Conservation (phyloP, 2,113 vertebrate species). For the Anguilla japonica region DNA sequence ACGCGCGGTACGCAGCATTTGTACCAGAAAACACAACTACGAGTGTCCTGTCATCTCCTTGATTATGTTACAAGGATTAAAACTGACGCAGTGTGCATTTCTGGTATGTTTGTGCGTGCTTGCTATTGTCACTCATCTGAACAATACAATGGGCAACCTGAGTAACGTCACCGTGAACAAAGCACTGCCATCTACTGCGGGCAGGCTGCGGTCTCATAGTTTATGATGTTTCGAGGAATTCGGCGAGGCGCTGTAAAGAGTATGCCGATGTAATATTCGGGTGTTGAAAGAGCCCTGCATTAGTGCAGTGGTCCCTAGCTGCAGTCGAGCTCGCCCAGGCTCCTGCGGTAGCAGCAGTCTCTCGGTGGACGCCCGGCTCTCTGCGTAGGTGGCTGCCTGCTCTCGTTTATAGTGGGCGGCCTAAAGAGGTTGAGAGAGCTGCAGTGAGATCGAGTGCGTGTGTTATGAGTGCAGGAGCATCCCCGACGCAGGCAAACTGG, state of each 20-base stretch:
- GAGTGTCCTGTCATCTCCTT: not conserved
- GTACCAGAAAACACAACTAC: not conserved
- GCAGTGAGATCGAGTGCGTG: not conserved
- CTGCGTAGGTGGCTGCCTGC: conserved; percentile 19
- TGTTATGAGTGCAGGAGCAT: not conserved
- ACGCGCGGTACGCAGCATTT: not conserved
- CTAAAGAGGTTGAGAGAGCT: conserved; percentile 1
- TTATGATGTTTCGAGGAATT: not conserved
- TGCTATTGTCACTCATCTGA: not conserved
- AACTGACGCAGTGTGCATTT: not conserved
- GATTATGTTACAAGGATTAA: not conserved
- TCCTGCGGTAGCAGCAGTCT: not conserved
- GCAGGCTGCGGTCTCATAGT: not conserved
- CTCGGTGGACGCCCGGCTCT: not conserved
- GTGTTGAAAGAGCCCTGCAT: not conserved
- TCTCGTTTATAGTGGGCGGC: not conserved
- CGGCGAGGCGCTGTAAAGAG: not conserved
- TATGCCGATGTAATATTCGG: not conserved
- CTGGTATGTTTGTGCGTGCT: not conserved
- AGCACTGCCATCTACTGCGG: not conserved
- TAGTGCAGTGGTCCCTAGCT: not conserved
- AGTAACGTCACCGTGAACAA: not conserved
- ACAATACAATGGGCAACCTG: not conserved
- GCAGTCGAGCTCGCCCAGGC: not conserved
- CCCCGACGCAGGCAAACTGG: not conserved